phyloP scores from a whole-genome alignment of 2,888 invertebrate genomes.

The Pecten maximus region DNA sequence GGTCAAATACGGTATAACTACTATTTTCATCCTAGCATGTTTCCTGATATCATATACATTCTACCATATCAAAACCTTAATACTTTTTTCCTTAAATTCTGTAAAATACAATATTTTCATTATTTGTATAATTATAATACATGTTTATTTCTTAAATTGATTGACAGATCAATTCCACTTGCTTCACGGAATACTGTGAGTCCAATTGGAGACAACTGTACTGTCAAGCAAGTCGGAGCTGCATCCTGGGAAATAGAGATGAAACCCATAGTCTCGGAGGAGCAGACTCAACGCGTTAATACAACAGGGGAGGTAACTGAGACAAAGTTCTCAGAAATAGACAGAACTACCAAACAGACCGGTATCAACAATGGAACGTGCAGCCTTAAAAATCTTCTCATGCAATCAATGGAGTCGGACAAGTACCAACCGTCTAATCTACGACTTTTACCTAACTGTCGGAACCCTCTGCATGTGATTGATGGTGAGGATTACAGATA shows the following conservation, averaged over 20 bases:
- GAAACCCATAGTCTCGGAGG: neutral
- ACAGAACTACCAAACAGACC: neutral
- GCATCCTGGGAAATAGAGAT: neutral
- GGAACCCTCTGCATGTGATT: slow-evolving; percentile 76
- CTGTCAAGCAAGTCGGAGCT: neutral
- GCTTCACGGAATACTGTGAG: neutral
- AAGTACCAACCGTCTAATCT: slow-evolving; percentile 55
- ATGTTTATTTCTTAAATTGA: neutral
- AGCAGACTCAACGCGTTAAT: neutral
- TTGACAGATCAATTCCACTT: neutral
- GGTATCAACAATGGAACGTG: neutral
- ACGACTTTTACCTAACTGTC: slow-evolving; percentile 71
- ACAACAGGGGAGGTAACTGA: neutral
- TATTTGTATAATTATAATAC: no score
- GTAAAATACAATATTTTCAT: no score
- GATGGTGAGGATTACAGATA: slow-evolving; percentile 73
- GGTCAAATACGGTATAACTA: no score
- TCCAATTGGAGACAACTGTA: neutral
- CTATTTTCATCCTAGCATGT: no score
- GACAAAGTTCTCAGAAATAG: neutral
- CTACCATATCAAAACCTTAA: no score
- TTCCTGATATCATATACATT: no score
- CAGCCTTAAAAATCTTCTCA: slow-evolving; percentile 11
- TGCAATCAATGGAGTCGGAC: neutral
- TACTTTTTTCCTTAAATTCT: no score